Conservation (phyloP, 1,140 invertebrate genomes). For the Zophobas atratus region DNA sequence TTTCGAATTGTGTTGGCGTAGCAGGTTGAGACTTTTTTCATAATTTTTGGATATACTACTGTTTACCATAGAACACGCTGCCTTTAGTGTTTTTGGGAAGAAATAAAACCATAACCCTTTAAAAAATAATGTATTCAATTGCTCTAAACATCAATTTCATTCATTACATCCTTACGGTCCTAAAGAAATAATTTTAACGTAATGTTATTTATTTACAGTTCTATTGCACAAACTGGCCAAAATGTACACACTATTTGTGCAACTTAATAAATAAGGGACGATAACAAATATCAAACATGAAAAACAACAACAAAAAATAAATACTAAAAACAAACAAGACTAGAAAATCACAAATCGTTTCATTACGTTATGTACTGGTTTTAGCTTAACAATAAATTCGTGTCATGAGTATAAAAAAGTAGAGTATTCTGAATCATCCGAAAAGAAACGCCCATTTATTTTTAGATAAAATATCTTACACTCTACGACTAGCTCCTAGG, state of each 20-base stretch:
- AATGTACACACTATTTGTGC: conserved; percentile 47
- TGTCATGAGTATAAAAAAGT: conserved; percentile 42
- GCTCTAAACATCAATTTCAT: conserved; percentile 34
- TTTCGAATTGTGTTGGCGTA: too few species aligned
- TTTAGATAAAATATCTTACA: conserved; percentile 33
- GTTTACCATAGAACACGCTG: neutral
- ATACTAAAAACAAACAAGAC: conserved; percentile 34
- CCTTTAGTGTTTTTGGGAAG: neutral
- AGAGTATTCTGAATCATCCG: conserved; percentile 7
- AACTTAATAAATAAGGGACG: conserved; percentile 8
- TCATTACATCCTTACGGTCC: conserved; percentile 17
- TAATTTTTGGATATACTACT: neutral
- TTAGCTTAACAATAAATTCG: conserved; percentile 25
- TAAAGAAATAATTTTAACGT: conserved; percentile 30
- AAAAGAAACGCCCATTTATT: conserved; percentile 3
- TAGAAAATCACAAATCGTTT: conserved; percentile 34
- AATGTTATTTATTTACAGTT: conserved; percentile 44
- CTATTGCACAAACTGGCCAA: conserved; percentile 51
- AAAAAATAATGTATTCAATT: conserved; percentile 46
- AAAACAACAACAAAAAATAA: conserved; percentile 27
- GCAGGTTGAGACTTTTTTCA: too few species aligned
- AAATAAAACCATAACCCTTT: conserved; percentile 10
- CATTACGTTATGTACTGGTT: neutral
- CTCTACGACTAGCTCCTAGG: conserved; percentile 20
- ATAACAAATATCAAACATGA: conserved; percentile 19